Evolutionary conservation across 2,888 invertebrate genomes (phyloP).

Genomic region (Megamerina dolium): DNA sequence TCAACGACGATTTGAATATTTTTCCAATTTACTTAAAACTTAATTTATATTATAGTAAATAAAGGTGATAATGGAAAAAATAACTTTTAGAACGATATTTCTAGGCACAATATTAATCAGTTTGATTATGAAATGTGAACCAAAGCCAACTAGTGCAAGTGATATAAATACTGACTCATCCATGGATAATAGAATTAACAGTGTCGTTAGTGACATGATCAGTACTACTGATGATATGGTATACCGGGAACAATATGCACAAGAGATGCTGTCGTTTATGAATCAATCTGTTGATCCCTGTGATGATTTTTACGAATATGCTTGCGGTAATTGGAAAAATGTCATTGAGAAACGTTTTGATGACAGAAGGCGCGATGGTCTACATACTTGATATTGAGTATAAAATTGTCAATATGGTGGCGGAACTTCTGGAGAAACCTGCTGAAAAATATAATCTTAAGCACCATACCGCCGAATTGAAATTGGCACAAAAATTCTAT

Average conservation of each 20-base stretch:
- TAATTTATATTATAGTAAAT: too few relatives aligned
- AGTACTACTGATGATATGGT: too few relatives aligned
- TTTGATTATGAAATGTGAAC: too few relatives aligned
- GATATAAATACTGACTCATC: too few relatives aligned
- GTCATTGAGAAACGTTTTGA: slow-evolving; percentile 24
- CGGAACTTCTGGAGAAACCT: slow-evolving; percentile 19
- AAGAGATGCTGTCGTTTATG: slow-evolving; percentile 37
- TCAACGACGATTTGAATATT: too few relatives aligned
- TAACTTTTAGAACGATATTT: too few relatives aligned
- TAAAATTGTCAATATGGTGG: slow-evolving; percentile 24
- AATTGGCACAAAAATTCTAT: slow-evolving; percentile 33
- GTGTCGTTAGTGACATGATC: too few relatives aligned
- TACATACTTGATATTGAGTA: slow-evolving; percentile 33
- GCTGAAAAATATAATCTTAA: slow-evolving; percentile 8
- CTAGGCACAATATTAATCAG: too few relatives aligned
- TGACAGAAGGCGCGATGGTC: slow-evolving; percentile 30
- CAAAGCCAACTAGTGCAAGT: too few relatives aligned
- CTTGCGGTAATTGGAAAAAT: slow-evolving; percentile 41
- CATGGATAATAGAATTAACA: too few relatives aligned
- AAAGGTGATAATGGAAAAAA: too few relatives aligned
- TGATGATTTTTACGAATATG: slow-evolving; percentile 43
- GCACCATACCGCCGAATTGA: slow-evolving; percentile 27
- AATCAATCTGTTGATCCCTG: slow-evolving; percentile 37
- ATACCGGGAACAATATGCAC: slow-evolving; percentile 28
- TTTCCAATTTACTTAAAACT: too few relatives aligned